Conservation (phyloP, 2,888 invertebrate genomes). For the Tenthredo amoena region DNA sequence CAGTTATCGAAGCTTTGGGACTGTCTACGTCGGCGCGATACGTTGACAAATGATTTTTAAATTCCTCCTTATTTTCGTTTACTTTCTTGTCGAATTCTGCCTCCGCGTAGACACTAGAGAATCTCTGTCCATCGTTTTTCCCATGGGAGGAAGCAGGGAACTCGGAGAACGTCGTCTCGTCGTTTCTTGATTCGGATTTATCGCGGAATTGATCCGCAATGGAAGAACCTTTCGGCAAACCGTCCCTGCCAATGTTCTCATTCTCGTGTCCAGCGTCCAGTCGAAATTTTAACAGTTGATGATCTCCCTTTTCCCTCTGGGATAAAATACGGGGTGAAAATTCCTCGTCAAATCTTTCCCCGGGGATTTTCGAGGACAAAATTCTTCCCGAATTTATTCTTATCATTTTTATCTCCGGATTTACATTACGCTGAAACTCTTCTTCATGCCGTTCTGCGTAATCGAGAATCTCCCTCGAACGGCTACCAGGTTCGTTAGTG, state of each 20-base stretch:
- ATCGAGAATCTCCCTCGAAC: conserved; percentile 55
- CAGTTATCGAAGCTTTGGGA: neutral
- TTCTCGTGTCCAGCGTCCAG: neutral
- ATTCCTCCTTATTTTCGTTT: neutral
- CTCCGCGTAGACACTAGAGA: conserved; percentile 30
- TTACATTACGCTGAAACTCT: neutral
- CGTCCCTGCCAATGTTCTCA: neutral
- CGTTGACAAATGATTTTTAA: neutral
- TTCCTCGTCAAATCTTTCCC: neutral
- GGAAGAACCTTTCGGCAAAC: neutral
- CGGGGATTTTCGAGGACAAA: neutral
- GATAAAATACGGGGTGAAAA: neutral
- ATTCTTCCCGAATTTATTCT: neutral
- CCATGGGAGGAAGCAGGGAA: neutral
- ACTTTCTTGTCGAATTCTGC: conserved; percentile 6
- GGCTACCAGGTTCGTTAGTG: conserved; percentile 58
- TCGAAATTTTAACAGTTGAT: conserved; percentile 13
- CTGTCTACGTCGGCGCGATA: neutral
- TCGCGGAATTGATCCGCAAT: conserved; percentile 10
- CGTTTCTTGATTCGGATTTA: conserved; percentile 36
- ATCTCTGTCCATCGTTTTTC: neutral
- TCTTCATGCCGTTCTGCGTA: conserved; percentile 56
- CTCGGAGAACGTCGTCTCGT: conserved; percentile 14
- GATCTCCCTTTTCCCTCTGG: neutral
- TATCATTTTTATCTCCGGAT: neutral